Evolutionary conservation across 2,113 vertebrate genomes (phyloP).

Genomic region (Trachemys scripta): DNA sequence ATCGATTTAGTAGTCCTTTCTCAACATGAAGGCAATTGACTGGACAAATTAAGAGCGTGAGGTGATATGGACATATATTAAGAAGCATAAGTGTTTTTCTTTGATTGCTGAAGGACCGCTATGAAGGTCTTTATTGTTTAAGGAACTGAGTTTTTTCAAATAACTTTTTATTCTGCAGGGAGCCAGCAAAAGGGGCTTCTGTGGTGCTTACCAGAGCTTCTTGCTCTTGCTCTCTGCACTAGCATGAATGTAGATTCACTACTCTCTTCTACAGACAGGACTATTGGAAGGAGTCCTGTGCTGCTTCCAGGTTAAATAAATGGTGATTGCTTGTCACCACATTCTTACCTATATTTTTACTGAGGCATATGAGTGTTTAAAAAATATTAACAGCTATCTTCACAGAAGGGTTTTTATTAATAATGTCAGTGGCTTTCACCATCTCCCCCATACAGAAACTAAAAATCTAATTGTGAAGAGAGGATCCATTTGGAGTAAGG

Average conservation of each 20-base stretch:
- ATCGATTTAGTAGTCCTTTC: background rate
- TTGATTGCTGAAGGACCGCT: background rate
- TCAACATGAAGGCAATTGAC: background rate
- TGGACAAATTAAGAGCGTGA: background rate
- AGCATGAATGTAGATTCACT: accelerated
- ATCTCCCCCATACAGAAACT: background rate
- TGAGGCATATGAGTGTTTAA: background rate
- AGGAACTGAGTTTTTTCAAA: background rate
- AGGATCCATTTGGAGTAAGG: background rate
- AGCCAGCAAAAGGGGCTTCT: background rate
- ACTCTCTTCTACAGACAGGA: background rate
- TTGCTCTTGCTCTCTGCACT: background rate
- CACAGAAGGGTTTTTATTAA: background rate
- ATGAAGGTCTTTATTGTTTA: background rate
- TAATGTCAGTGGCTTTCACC: background rate
- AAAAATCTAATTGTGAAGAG: background rate
- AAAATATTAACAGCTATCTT: background rate
- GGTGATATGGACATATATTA: background rate
- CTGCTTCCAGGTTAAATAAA: conserved; percentile 14
- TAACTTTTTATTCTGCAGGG: background rate
- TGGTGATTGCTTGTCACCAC: background rate
- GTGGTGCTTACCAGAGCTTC: background rate
- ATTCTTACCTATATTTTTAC: background rate
- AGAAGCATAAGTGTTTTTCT: background rate
- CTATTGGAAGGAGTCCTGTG: conserved; percentile 1